Evolutionary conservation across 2,888 invertebrate species (phyloP), one percentile per base, ranked within the genome.

Genomic region (Harpalus rufipes): DNA sequence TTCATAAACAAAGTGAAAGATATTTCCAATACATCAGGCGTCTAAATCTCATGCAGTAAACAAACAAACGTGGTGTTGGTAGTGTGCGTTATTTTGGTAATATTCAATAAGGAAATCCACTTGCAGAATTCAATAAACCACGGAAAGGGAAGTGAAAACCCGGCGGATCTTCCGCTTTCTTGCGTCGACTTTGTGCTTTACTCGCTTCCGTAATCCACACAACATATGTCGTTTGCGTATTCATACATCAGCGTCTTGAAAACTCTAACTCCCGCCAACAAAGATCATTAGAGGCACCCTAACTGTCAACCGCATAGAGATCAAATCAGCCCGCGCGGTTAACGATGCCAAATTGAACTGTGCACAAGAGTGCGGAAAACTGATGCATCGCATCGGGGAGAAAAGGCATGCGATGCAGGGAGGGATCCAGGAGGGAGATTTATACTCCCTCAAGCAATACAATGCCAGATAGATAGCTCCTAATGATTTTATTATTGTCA

Each of bases 181-280:
- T 80, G 16, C 32, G 39, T 7, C 51, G 59, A 61, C 59, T 80
- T 79, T 78, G 74, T 78, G 78, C 80, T 61, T 10, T 39, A 63
- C 59, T 14, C 59, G 25, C 32, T 32, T 61, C 41, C 80, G 61
- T 80, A 80, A 80, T 80, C 80, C 80, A 80, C 61, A 86, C 86
- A 88, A 87, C 88, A 89, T 88, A 88, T 89, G 89, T 87, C 87
- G 88, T 88, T 82, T 88, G 88, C 86, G 88, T 88, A 89, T 89
- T 89, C 88, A 89, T 89, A 89, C 87, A 88, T 89, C 88, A 61
- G 59, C 59, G 39, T 41, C 80, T 59, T 61, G 61, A 80, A 80
- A 80, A 80, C 61, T 80, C 80, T 32, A 80, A 32, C 32, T 61
- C 41, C 80, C 44, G 59, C 41, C 79, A 76, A 80, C 80, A 80